Evolutionary conservation across 2,888 invertebrate genomes (phyloP).

Genomic region (Rhagonycha lutea): DNA sequence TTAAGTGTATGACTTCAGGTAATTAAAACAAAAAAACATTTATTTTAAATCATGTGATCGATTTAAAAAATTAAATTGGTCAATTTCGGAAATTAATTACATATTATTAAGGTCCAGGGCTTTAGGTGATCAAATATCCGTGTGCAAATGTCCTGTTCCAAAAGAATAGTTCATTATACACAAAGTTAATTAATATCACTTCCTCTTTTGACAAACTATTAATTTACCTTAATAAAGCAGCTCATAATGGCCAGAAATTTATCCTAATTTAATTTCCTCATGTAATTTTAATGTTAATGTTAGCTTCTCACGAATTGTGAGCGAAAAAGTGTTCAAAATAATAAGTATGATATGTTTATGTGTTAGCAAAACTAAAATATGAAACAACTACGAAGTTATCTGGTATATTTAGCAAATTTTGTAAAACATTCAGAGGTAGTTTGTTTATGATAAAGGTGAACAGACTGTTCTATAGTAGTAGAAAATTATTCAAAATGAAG

Average conservation of each 20-base stretch:
- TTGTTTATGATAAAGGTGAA: slow-evolving; percentile 18
- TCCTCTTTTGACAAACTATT: neutral
- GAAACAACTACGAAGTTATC: neutral
- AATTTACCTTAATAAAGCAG: neutral
- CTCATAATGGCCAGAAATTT: neutral
- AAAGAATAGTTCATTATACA: too few relatives aligned
- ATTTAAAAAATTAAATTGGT: too few relatives aligned
- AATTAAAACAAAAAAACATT: too few relatives aligned
- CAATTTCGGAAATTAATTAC: too few relatives aligned
- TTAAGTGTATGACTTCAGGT: too few relatives aligned
- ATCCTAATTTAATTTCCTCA: neutral
- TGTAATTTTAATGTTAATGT: neutral
- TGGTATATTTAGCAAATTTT: slow-evolving; percentile 1
- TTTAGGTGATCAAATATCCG: too few relatives aligned
- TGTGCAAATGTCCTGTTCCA: too few relatives aligned
- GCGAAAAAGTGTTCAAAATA: neutral
- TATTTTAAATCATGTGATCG: too few relatives aligned
- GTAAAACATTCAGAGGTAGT: slow-evolving; percentile 11
- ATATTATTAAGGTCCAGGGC: too few relatives aligned
- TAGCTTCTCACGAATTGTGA: neutral
- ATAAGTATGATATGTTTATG: neutral
- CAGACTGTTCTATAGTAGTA: slow-evolving; percentile 10
- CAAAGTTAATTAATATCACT: too few relatives aligned
- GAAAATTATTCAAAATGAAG: slow-evolving; percentile 18
- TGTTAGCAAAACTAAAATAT: neutral